A percentile compares a stretch with the other conserved stretches of the same genome.
Evolutionary conservation across 2,113 vertebrate genomes (phyloP).

Genomic region (Mastomys natalensis): DNA sequence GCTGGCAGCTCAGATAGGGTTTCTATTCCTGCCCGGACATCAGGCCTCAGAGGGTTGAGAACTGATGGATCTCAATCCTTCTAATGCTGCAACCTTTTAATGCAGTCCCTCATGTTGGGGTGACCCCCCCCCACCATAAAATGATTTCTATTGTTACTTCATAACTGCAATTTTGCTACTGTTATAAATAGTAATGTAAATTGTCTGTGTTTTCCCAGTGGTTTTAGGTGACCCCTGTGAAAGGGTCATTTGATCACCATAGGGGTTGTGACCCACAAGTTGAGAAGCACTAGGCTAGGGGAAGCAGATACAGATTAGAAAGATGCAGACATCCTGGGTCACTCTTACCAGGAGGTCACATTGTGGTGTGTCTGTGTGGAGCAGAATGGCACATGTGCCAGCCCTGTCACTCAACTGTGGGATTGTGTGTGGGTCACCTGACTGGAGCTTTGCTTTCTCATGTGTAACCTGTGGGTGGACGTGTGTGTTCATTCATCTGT

Average conservation of each 20-base stretch:
- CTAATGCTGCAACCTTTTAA: not conserved
- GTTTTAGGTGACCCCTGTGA: not conserved
- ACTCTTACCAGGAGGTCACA: not conserved
- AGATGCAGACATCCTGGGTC: not conserved
- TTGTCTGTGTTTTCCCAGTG: not conserved
- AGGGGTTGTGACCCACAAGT: not conserved
- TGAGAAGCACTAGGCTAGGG: not conserved
- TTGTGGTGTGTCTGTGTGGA: not conserved
- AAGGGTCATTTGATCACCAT: not conserved
- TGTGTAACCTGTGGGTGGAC: not conserved
- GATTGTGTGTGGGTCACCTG: not conserved
- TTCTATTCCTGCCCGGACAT: not conserved
- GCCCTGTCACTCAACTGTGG: not conserved
- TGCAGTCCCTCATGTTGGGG: not conserved
- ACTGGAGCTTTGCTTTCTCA: not conserved
- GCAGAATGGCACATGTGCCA: not conserved
- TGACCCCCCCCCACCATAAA: not conserved
- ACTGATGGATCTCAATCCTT: no score
- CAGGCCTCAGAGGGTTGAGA: not conserved
- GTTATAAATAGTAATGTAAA: not conserved
- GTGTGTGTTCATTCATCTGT: no score
- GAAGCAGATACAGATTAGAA: not conserved
- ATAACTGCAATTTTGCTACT: not conserved
- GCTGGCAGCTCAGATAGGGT: slow-evolving; percentile 79
- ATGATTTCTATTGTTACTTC: not conserved